Base-by-base conservation (phyloP, 2,888 invertebrate species). In the Actias luna region DNA sequence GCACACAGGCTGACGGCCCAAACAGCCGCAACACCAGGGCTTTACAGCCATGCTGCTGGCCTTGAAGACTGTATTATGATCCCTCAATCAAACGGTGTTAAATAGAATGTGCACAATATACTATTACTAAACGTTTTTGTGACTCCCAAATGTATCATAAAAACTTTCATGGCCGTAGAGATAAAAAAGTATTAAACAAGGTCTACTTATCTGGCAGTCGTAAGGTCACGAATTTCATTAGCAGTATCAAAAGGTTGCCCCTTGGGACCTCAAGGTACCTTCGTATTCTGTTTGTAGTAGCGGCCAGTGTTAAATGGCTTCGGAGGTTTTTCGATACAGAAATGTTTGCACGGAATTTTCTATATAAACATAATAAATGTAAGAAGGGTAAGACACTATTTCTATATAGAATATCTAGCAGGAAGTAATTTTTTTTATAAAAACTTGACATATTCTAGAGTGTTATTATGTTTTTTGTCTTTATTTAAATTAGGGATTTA, bases 181-280 rank as follows among this genome's bases (percentile, higher is more conserved):
- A 67, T 67, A 70, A 68, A 64, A 66, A 68, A 66, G 67, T 71
- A 67, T 59, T 61, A 61, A 61, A 64, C 64, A 65, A 69, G 66
- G 63, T 62, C 67, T 72, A 68, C 65, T 72, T 72, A 74, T 72
- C 72, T 73, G 68, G 70, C 69, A 58, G 64, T 66, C 65, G 69
- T 75, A 74, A 80, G 83, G 84, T 85, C 83, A 80, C 83, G 82
- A 83, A 82, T 87, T 86, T 87, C 83, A 87, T 87, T 87, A 85
- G 80, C 74, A 75, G 80, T 80, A 80, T 85, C 81, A 83, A 83
- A 84, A 79, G 80, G 78, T 57, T 29, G 57, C 61, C 57, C 16
- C 75, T 61, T 25, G 79, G 80, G 84, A 79, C 61, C 61, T 31
- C 39, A 39, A 31, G 39, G 61, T 35, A 25, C 60, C 61, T 42